Evolutionary conservation across 2,888 invertebrate genomes (phyloP), one percentile per base, ranked within the genome.

Genomic region (Acronicta aceris): DNA sequence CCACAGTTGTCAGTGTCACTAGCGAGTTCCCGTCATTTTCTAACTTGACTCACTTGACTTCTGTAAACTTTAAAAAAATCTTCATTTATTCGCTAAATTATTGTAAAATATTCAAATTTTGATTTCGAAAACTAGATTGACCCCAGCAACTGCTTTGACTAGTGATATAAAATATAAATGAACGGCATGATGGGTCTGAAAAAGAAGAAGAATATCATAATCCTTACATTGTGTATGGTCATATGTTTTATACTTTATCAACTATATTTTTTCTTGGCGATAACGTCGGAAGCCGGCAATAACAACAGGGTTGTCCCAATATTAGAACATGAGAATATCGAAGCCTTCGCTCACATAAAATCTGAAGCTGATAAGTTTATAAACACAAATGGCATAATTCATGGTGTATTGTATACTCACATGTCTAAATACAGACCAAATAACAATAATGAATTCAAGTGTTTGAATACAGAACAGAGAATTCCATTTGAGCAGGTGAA

Each of bases 401-500:
- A 88, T 59, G 95, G 95, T 42, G 91, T 92, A 41, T 87, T 90
- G 56, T 86, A 81, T 52, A 77, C 83, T 25, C 83, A 89, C 27
- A 87, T 92, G 80, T 81, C 83, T 15, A 86, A 85, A 27, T 95
- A 95, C 77, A 82, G 91, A 74, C 91, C 94, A 38, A 83, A 91
- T 70, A 68, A 71, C 2, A 82, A 89, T 5, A 87, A 89, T 41
- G 81, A 91, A 68, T 95, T 95, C 73, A 89, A 86, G 69, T 95
- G 95, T 84, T 85, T 91, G 56, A 86, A 83, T 60, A 89, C 90
- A 0, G 83, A 87, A 59, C 86, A 90, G 64, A 78, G 52, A 36
- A 90, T 94, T 66, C 86, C 90, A 4, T 94, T 87, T 71, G 89
- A 91, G 13, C 78, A 78, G 50, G 81, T 98, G 2, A 98, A 98